These are phyloP conservation scores for Lethocerus indicus DNA, from an alignment of 1,140 invertebrate species.

Conservation along the genomic window DNA sequence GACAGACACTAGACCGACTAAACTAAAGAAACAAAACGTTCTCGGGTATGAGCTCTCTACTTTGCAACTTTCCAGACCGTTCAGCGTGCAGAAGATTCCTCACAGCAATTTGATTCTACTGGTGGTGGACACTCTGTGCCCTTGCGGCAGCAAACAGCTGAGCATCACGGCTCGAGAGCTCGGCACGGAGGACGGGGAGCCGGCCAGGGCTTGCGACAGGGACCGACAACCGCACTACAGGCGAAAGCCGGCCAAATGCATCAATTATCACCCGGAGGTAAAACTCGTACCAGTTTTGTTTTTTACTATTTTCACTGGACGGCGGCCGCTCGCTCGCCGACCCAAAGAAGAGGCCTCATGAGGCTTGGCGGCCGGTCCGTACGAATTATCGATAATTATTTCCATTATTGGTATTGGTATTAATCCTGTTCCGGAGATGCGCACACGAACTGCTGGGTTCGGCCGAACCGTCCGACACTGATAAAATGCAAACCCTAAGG, in stretches of 20 bases:
- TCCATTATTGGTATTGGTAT: background rate
- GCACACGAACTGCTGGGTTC: background rate
- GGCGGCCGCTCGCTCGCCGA: too few species aligned
- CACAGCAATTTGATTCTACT: constrained; percentile 79
- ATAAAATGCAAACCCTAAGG: too few species aligned
- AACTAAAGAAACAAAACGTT: too few species aligned
- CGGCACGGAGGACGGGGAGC: constrained; percentile 23
- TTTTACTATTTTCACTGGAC: background rate
- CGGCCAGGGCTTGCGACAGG: constrained; percentile 31
- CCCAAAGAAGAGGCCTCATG: too few species aligned
- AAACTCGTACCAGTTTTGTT: background rate
- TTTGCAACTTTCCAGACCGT: constrained; percentile 50
- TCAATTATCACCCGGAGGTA: constrained; percentile 76
- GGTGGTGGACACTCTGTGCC: constrained; percentile 76
- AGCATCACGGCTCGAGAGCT: constrained; percentile 64
- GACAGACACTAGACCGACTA: too few species aligned
- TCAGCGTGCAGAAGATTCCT: constrained; percentile 83
- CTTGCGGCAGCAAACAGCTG: constrained; percentile 67
- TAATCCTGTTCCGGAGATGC: background rate
- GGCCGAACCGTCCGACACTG: too few species aligned
- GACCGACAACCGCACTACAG: constrained; percentile 41
- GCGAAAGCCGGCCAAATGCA: constrained; percentile 56
- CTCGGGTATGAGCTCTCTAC: too few species aligned
- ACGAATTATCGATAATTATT: background rate
- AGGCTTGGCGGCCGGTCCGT: too few species aligned